Percentiles rank a stretch among this genome's conserved stretches.
Conservation (phyloP, 2,888 invertebrate genomes). For the Catocala nupta region DNA sequence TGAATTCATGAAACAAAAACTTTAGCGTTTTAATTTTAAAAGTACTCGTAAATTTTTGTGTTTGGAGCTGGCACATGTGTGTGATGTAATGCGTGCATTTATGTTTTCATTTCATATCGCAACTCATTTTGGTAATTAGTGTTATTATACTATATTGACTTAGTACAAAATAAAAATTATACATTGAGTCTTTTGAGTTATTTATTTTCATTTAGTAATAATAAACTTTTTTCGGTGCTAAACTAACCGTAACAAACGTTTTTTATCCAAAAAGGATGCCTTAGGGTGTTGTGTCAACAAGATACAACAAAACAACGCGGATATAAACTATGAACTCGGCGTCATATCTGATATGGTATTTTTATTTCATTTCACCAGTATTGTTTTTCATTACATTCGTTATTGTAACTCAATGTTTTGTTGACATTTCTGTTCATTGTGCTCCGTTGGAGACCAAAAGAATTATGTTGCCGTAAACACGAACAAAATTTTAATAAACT, state of each 20-base stretch:
- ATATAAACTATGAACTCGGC: background rate
- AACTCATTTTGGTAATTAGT: slow-evolving; percentile 29
- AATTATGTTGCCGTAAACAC: slow-evolving; percentile 60
- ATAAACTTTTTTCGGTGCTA: too few relatives aligned
- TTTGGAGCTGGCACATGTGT: slow-evolving; percentile 29
- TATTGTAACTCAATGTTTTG: slow-evolving; percentile 36
- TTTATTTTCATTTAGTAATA: too few relatives aligned
- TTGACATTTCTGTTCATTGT: slow-evolving; percentile 49
- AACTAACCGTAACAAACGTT: too few relatives aligned
- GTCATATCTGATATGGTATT: slow-evolving; percentile 11
- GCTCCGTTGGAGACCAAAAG: slow-evolving; percentile 53
- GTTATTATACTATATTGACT: slow-evolving; percentile 1
- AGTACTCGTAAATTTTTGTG: slow-evolving; percentile 58
- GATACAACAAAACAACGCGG: background rate
- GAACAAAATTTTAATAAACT: slow-evolving; percentile 72
- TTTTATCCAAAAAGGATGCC: too few relatives aligned
- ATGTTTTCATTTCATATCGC: slow-evolving; percentile 34
- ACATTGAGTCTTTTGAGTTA: background rate
- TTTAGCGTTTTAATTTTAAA: slow-evolving; percentile 65
- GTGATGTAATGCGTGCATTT: slow-evolving; percentile 35
- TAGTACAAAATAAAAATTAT: background rate
- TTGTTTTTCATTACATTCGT: slow-evolving; percentile 44
- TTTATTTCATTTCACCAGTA: slow-evolving; percentile 37
- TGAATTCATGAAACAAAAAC: slow-evolving; percentile 72
- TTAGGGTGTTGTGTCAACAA: background rate